Evolutionary conservation across 2,113 vertebrate species (phyloP).

Genomic region (Anarhynchus alexandrinus): DNA sequence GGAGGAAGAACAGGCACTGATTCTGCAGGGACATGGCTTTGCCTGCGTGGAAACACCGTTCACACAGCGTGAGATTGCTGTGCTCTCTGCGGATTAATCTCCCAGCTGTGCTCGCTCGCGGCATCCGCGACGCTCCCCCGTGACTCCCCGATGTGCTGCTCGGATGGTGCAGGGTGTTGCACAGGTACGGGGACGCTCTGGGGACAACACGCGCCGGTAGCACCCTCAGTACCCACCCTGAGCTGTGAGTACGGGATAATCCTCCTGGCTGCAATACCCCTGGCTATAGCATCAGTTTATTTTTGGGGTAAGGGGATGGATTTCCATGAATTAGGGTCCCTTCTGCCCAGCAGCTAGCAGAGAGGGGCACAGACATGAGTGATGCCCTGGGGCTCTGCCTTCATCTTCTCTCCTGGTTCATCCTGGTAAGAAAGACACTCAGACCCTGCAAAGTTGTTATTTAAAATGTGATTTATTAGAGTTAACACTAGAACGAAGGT

Average conservation of each 20-base stretch:
- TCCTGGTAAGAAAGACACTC: neutral
- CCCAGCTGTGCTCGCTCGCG: neutral
- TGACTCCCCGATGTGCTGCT: neutral
- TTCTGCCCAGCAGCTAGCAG: neutral
- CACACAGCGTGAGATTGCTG: neutral
- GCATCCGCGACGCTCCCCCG: neutral
- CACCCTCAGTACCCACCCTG: fast-evolving
- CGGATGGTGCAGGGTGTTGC: neutral
- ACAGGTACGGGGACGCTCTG: no score
- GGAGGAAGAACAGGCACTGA: neutral
- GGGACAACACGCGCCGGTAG: no score
- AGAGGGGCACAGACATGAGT: fast-evolving
- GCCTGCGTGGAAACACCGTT: neutral
- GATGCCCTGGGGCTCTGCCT: neutral
- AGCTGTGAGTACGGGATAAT: neutral
- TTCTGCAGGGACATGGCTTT: neutral
- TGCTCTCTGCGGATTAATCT: neutral
- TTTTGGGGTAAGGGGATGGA: neutral
- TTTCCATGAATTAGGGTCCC: neutral
- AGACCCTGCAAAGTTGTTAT: neutral
- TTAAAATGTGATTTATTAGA: neutral
- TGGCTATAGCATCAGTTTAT: neutral
- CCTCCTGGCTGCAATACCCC: neutral
- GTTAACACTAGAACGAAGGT: neutral
- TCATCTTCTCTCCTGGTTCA: neutral